phyloP scores from a whole-genome alignment of 2,888 invertebrate species.

The Dryobota labecula region DNA sequence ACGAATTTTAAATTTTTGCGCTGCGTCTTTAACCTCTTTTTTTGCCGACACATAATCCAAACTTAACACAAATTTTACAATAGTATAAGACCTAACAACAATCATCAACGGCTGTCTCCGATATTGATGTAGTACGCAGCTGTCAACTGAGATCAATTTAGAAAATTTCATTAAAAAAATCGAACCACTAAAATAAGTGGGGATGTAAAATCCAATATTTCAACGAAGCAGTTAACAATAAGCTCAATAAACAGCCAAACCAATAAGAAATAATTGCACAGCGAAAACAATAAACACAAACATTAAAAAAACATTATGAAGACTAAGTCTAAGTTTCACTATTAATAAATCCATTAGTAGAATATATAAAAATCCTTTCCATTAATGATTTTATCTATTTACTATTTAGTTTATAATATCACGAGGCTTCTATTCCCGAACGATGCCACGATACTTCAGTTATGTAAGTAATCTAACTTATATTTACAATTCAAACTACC shows the following conservation, averaged over 20 bases:
- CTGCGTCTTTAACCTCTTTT: constrained; percentile 73
- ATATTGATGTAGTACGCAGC: constrained; percentile 85
- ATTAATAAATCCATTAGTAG: constrained; percentile 89
- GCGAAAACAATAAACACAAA: constrained; percentile 89
- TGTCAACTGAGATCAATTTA: constrained; percentile 89
- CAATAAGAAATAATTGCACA: constrained; percentile 86
- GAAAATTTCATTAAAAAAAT: constrained; percentile 75
- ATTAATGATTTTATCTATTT: constrained; percentile 90
- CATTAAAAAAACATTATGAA: constrained; percentile 81
- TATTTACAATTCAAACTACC: constrained; percentile 90
- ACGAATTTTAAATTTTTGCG: constrained; percentile 68
- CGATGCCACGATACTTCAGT: constrained; percentile 85
- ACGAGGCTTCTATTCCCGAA: constrained; percentile 87
- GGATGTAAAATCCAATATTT: constrained; percentile 75
- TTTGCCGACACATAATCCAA: constrained; percentile 88
- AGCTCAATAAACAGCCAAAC: constrained; percentile 81
- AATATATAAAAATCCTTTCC: constrained; percentile 90
- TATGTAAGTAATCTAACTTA: constrained; percentile 84
- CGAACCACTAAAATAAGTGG: constrained; percentile 78
- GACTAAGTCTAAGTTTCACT: constrained; percentile 88
- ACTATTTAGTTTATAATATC: constrained; percentile 90
- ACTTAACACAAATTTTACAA: constrained; percentile 82
- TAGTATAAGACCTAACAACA: constrained; percentile 83
- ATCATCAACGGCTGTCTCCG: constrained; percentile 84
- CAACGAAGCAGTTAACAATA: constrained; percentile 84